A percentile compares a stretch with the other conserved stretches of the same genome.
These are phyloP conservation scores for Loxodonta africana DNA, from an alignment of 2,113 vertebrate genomes.

Conservation along the genomic window DNA sequence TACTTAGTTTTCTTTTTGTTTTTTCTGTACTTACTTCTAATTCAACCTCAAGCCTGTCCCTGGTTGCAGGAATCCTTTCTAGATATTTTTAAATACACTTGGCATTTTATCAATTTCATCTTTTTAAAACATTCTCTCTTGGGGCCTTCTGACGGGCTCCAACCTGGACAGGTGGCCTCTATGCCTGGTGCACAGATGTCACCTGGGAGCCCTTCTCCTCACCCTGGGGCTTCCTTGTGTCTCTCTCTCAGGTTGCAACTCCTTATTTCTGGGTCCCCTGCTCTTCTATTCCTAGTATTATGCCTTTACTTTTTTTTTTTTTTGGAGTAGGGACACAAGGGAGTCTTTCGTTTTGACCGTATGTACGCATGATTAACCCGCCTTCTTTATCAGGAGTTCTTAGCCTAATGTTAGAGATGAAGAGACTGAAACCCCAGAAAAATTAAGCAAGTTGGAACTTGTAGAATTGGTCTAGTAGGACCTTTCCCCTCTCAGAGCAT, in stretches of 20 bases:
- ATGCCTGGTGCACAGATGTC: not conserved
- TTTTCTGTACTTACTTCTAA: not conserved
- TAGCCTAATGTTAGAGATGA: conserved; percentile 5
- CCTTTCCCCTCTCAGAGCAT: not conserved
- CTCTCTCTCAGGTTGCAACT: not conserved
- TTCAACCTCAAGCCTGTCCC: not conserved
- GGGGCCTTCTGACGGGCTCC: not conserved
- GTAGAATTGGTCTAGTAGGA: not conserved
- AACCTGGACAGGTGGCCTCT: not conserved
- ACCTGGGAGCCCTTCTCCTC: not conserved
- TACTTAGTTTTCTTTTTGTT: conserved; percentile 1
- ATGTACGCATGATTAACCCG: not conserved
- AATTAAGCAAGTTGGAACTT: conserved; percentile 7
- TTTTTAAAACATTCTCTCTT: not conserved
- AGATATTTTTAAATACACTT: not conserved
- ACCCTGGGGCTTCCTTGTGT: not conserved
- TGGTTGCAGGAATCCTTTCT: not conserved
- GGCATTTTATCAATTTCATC: not conserved
- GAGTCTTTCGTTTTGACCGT: not conserved
- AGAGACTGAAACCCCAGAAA: not conserved
- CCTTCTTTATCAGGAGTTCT: not conserved
- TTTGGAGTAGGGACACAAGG: not conserved
- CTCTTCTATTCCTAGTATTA: not conserved
- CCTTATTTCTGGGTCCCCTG: not conserved
- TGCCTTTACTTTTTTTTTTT: not conserved